These are phyloP conservation scores for Takifugu bimaculatus DNA, from an alignment of 2,113 vertebrate species.

Conservation along the genomic window DNA sequence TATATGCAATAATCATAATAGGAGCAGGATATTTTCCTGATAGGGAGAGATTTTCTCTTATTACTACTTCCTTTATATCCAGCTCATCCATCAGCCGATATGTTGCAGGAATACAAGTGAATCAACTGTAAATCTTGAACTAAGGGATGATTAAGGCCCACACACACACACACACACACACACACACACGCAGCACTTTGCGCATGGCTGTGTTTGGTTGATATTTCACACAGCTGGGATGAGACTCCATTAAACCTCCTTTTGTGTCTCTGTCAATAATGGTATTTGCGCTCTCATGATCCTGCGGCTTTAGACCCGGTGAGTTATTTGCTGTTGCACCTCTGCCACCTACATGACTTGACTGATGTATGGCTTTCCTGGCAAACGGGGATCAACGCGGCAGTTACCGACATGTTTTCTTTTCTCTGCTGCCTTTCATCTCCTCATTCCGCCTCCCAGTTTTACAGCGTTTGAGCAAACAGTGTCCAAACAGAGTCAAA, in stretches of 20 bases:
- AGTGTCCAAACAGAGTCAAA: conserved; percentile 7
- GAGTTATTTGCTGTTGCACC: conserved; percentile 72
- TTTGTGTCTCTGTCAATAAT: conserved; percentile 82
- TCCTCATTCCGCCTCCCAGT: conserved; percentile 37
- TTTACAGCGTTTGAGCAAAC: conserved; percentile 68
- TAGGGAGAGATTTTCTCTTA: no score
- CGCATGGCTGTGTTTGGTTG: conserved; percentile 64
- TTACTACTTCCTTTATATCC: no score
- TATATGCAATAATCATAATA: no score
- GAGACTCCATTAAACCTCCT: conserved; percentile 78
- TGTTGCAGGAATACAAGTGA: not conserved
- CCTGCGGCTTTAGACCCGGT: conserved; percentile 68
- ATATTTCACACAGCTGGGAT: conserved; percentile 72
- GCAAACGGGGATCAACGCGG: conserved; percentile 69
- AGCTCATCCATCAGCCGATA: no score
- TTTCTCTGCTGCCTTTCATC: conserved; percentile 62
- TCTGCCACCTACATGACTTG: conserved; percentile 75
- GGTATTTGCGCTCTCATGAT: conserved; percentile 79
- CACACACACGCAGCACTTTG: conserved; percentile 9
- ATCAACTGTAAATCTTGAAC: not conserved
- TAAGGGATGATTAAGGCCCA: no score
- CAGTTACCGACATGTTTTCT: conserved; percentile 72
- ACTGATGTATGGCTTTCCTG: conserved; percentile 67
- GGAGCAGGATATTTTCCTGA: no score
- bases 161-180: not conserved